These are phyloP conservation scores for Acrobasis consociella DNA, from an alignment of 2,888 invertebrate species.

Conservation along the genomic window DNA sequence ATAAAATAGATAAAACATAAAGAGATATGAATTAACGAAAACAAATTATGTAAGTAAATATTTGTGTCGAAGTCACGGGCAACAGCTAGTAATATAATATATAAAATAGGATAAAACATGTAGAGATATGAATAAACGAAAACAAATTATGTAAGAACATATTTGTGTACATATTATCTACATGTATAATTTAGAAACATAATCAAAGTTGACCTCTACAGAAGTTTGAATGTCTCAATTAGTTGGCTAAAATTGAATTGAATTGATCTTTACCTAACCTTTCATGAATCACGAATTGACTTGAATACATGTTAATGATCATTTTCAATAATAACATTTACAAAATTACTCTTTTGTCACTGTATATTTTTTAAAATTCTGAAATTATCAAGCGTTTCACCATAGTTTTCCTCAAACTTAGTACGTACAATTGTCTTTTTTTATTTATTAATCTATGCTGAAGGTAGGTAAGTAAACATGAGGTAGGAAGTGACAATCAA, in stretches of 20 bases:
- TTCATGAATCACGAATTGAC: conserved; percentile 3
- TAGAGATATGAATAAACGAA: background rate
- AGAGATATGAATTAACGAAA: background rate
- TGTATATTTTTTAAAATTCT: too few species aligned
- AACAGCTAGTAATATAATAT: too few species aligned
- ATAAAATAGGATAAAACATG: background rate
- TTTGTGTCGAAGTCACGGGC: too few species aligned
- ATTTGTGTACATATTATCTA: too few species aligned
- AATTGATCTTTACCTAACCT: conserved; percentile 18
- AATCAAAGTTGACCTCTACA: conserved; percentile 5
- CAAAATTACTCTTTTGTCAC: too few species aligned
- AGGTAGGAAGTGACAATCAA: too few species aligned
- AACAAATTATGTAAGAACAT: conserved; percentile 2
- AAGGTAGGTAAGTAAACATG: too few species aligned
- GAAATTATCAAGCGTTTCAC: too few species aligned
- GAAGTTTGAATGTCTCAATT: conserved; percentile 2
- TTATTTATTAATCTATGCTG: too few species aligned
- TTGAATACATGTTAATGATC: background rate
- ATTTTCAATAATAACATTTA: background rate
- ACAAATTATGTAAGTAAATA: too few species aligned
- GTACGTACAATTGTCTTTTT: too few species aligned
- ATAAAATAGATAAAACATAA: background rate
- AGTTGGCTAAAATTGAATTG: conserved; percentile 2
- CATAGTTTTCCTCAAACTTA: too few species aligned
- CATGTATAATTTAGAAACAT: background rate